These are phyloP conservation scores for Tenualosa thibaudeaui DNA, from an alignment of 2,797 vertebrate genomes.

Conservation along the genomic window DNA sequence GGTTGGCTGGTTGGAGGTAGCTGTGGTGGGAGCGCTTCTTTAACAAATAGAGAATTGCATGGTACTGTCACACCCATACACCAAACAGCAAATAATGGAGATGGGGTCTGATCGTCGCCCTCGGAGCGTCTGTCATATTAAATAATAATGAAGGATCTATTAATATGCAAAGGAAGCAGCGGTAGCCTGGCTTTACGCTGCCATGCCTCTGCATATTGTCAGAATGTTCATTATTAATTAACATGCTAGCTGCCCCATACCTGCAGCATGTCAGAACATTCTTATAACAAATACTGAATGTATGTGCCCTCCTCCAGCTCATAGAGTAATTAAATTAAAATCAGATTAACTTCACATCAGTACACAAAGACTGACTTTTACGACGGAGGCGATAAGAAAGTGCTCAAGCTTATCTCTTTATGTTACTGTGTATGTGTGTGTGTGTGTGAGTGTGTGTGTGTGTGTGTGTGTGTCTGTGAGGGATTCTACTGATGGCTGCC, in stretches of 20 bases:
- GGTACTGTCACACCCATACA: constrained; percentile 76
- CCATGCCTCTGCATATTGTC: constrained; percentile 87
- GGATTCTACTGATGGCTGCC: constrained; percentile 53
- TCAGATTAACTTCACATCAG: constrained; percentile 81
- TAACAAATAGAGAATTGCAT: constrained; percentile 75
- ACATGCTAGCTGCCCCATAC: constrained; percentile 86
- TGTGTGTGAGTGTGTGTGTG: constrained; percentile 16
- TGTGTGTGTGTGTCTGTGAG: constrained; percentile 40
- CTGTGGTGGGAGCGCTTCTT: constrained; percentile 54
- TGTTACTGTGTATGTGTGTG: background rate
- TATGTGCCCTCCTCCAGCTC: constrained; percentile 76
- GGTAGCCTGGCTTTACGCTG: constrained; percentile 86
- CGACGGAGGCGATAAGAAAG: constrained; percentile 53
- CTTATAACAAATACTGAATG: constrained; percentile 81
- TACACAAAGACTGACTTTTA: constrained; percentile 69
- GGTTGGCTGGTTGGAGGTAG: background rate
- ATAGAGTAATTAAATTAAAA: constrained; percentile 83
- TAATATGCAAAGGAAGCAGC: constrained; percentile 88
- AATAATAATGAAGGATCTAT: constrained; percentile 91
- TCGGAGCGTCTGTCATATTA: constrained; percentile 89
- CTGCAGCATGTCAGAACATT: constrained; percentile 86
- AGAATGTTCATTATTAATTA: constrained; percentile 90
- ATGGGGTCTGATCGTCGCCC: constrained; percentile 84
- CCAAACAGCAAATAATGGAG: constrained; percentile 84
- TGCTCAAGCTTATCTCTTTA: constrained; percentile 61